Evolutionary conservation across 2,113 vertebrate genomes (phyloP), one percentile per base, ranked within the genome.

Genomic region (Chloroceryle aenea): DNA sequence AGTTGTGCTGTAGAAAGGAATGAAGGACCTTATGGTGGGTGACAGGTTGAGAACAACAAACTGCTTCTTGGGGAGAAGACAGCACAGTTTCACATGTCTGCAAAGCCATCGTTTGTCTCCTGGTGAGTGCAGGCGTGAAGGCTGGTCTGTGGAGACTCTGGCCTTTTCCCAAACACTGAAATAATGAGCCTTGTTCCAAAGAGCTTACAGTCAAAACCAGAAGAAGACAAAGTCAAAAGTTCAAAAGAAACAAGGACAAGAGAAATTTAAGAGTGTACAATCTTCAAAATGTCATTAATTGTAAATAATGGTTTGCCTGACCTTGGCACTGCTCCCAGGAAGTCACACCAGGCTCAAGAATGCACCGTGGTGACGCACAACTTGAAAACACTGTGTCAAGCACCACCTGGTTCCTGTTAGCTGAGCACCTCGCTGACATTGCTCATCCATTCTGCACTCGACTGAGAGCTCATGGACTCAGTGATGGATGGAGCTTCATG

Each of bases 381-480:
- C n/a, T 89, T 79, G 53, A 61, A 82, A 93, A 85, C n/a, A 53
- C 10, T 61, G 53, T 93, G 84, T 90, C 67, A 68, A 90, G 66
- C 14, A 77, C 82, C 92, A 83, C 87, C 90, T 93, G 90, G 74
- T 80, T 95, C 78, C 94, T 66, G 67, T 93, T 94, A 96, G 67
- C 63, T 85, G 69, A 68, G 66, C 13, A 71, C 25, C 71, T 85
- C 3, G 2, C 50, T 85, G 82, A 79, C 88, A 76, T 61, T 64
- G 32, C 62, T 85, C 78, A 43, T 79, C 93, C 9, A 1, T 81
- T 95, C 58, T 68, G 87, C 74, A 56, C 40, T 94, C 0, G 0
- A 20, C 52, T 76, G 40, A 91, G 87, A 72, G 40, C n/a, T 80
- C 63, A 48, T 20, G 40, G 40, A 53, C 8, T 80, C 36, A 25